Conservation (phyloP, 1,140 invertebrate genomes). For the Belonocnema kinseyi region DNA sequence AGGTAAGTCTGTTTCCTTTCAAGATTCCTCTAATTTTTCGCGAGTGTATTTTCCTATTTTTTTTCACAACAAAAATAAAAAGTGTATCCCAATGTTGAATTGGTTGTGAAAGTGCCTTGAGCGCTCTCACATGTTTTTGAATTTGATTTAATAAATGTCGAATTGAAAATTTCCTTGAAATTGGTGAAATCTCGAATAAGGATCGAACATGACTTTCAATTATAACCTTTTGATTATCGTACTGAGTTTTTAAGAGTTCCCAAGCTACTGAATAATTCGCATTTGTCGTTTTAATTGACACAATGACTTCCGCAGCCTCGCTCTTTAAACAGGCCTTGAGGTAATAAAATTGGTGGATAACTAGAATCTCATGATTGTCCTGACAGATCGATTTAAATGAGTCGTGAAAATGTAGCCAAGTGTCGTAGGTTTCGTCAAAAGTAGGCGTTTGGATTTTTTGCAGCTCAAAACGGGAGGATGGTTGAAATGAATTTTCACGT, state of each 20-base stretch:
- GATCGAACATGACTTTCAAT: neutral
- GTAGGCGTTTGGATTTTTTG: neutral
- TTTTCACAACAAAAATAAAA: too few relatives aligned
- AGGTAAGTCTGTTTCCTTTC: too few relatives aligned
- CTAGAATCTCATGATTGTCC: neutral
- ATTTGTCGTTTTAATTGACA: neutral
- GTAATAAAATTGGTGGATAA: neutral
- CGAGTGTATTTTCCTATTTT: too few relatives aligned
- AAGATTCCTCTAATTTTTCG: too few relatives aligned
- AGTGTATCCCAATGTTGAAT: too few relatives aligned
- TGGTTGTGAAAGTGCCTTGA: too few relatives aligned
- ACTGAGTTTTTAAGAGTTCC: too few relatives aligned
- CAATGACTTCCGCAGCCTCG: neutral
- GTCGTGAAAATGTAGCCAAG: conserved; percentile 1
- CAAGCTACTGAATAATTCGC: neutral
- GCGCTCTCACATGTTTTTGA: too few relatives aligned
- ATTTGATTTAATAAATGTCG: too few relatives aligned
- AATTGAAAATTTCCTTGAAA: neutral
- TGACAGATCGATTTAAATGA: conserved; percentile 11
- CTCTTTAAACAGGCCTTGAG: neutral
- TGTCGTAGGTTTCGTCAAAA: neutral
- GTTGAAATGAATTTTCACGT: neutral
- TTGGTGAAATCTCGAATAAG: neutral
- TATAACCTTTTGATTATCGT: neutral
- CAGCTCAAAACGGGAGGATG: neutral